A percentile compares a stretch with the other conserved stretches of the same genome.
phyloP scores from a whole-genome alignment of 2,888 invertebrate genomes.

The Pachliopta kotzebuea region DNA sequence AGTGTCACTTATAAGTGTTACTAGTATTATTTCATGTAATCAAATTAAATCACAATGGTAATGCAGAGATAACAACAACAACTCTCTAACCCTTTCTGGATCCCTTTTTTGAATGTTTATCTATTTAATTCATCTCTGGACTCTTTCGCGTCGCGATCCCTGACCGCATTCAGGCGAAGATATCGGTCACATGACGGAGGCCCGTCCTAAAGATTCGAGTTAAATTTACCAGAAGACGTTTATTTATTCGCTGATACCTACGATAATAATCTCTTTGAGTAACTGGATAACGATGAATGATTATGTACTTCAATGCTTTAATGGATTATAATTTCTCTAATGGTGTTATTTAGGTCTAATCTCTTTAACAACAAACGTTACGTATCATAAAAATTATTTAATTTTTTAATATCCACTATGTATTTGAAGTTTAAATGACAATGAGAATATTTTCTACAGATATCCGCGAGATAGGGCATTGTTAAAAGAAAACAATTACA shows the following conservation, averaged over 20 bases:
- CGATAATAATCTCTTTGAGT: slow-evolving; percentile 64
- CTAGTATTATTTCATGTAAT: too few species aligned
- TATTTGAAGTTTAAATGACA: too few species aligned
- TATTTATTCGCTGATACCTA: slow-evolving; percentile 69
- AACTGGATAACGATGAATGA: slow-evolving; percentile 50
- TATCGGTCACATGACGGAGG: slow-evolving; percentile 75
- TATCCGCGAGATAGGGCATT: too few species aligned
- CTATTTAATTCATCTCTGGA: slow-evolving; percentile 77
- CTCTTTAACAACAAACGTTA: too few species aligned
- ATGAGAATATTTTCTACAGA: too few species aligned
- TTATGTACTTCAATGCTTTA: slow-evolving; percentile 40
- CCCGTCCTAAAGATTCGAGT: slow-evolving; percentile 66
- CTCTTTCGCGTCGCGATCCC: slow-evolving; percentile 70
- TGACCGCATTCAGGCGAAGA: slow-evolving; percentile 70
- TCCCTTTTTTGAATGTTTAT: slow-evolving; percentile 68
- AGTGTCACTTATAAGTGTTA: too few species aligned
- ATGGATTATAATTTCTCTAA: slow-evolving; percentile 33
- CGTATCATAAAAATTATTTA: too few species aligned
- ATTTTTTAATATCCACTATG: too few species aligned
- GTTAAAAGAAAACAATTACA: too few species aligned
- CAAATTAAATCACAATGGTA: slow-evolving; percentile 1
- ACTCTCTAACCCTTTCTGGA: slow-evolving; percentile 51
- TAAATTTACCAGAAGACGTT: slow-evolving; percentile 79
- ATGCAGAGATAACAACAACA: slow-evolving; percentile 38
- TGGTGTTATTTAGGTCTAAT: not conserved